Base-by-base conservation (phyloP, 2,113 vertebrate species). In the Caranx ignobilis region DNA sequence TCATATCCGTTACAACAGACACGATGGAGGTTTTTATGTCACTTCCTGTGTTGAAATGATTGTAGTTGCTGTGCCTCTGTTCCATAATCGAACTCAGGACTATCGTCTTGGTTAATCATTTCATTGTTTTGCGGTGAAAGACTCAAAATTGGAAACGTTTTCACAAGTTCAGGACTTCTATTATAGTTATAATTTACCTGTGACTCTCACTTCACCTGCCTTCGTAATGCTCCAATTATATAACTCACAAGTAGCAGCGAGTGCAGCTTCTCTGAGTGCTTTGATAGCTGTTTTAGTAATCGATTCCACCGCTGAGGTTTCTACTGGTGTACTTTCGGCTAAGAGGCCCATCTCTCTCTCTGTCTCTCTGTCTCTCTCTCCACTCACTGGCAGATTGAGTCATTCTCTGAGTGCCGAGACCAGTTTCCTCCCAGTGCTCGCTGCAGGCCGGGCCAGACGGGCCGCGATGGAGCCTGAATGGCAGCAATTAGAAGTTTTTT, bases 211-310 rank as follows among this genome's bases (percentile, higher is more conserved):
- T 50, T 16, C 18, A 18, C 1, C 18, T 47, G 37, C n/a, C 5
- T 34, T 68, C 31, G 47, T 21, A 19, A 31, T 16, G 12, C 32
- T 56, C 21, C 45, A 0, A 15, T 63, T 41, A 56, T 43, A 34
- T 56, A 19, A 48, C 18, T 35, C 15, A 12, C 43, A 11, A 34
- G 35, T 47, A 7, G 67, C 21, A 45, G 50, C 15, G 8, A 39
- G 60, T 18, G 34, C 43, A 56, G 75, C 47, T 11, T 70, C 66
- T 72, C 37, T 56, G 62, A 78, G 70, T 72, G 77, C 72, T 59
- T 47, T 65, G 54, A 45, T 59, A 15, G 70, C 43, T 71, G 68
- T 35, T 54, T 63, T 59, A 2, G 50, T 68, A 10, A 85, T 82
- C 39, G 62, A 69, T 52, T 47, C 11, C 13, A 19, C 26, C 56